Base-by-base conservation (phyloP, 2,888 invertebrate genomes). In the Drosophila glabriapex region DNA sequence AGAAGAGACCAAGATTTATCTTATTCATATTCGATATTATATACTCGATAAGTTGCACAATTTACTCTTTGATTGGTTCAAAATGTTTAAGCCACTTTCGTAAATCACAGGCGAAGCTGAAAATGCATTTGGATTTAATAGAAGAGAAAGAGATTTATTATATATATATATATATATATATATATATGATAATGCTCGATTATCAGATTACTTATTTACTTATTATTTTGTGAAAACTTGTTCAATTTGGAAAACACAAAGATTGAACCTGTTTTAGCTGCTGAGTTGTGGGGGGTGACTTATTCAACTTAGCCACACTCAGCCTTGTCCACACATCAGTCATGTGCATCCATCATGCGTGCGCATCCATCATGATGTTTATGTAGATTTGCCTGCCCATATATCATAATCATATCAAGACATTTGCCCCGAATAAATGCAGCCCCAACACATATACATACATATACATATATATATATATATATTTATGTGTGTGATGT, bases 361-460 rank as follows among this genome's bases (percentile, higher is more conserved):
- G 35, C 46, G 76, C 74, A 85, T 89, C 89, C 81, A 84, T 84
- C 84, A 84, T 75, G 73, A 66, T 88, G 70, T 80, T 89, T 89
- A 87, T 87, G 87, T 87, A 86, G 86, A 88, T 86, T 82, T 82
- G 73, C 68, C 50, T 74, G 77, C 70, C 62, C 90, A 80, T 90
- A 90, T 82, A 89, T 88, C 89, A 85, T 76, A 82, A 77, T 82
- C 76, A 78, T 78, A 54, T 59, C 66, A 74, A 78, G 78, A 59
- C 60, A 79, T 66, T 78, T 78, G 80, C 53, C 68, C 76, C 76
- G 76, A 79, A 68, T 72, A 78, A 69, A 37, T 54, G 60, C 72
- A 50, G 60, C 35, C 39, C 39, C 49, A 28, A 2, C 41, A 19
- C 22, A 16, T 3, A 53, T 2, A 39, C 4, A 46, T 1, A 28